Percentiles rank a stretch among this genome's conserved stretches.
Conservation (phyloP, 2,113 vertebrate species). For the Mormoops blainvillei region DNA sequence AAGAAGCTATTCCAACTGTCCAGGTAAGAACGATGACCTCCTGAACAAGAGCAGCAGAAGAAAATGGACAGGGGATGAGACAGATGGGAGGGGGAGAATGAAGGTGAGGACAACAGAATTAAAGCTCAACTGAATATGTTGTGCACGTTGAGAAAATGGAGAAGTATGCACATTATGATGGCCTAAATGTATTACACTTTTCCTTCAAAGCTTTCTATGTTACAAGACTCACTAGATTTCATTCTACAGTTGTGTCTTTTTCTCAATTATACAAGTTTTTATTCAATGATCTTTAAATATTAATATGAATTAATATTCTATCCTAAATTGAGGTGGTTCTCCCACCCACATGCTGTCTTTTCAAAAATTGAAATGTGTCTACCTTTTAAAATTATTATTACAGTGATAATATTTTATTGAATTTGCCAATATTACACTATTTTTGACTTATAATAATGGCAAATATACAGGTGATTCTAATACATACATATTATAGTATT, state of each 20-base stretch:
- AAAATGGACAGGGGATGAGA: not conserved
- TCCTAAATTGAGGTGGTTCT: not conserved
- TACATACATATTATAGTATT: not conserved
- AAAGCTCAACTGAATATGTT: not conserved
- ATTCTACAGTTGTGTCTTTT: not conserved
- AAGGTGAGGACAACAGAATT: not conserved
- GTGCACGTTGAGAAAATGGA: not conserved
- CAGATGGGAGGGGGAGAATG: not conserved
- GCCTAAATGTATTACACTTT: not conserved
- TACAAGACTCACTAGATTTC: not conserved
- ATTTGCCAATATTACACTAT: not conserved
- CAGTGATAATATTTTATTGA: not conserved
- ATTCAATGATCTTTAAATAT: not conserved
- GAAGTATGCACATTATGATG: not conserved
- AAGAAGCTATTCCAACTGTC: not conserved
- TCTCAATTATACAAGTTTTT: not conserved
- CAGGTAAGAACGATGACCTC: not conserved
- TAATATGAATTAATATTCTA: not conserved
- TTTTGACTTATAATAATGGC: not conserved
- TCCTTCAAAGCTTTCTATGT: not conserved
- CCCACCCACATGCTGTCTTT: not conserved
- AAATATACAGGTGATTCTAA: not conserved
- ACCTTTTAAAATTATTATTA: not conserved
- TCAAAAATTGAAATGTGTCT: not conserved
- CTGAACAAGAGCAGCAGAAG: too few species aligned